Evolutionary conservation across 2,888 invertebrate species (phyloP).

Genomic region (Fragum fragum): DNA sequence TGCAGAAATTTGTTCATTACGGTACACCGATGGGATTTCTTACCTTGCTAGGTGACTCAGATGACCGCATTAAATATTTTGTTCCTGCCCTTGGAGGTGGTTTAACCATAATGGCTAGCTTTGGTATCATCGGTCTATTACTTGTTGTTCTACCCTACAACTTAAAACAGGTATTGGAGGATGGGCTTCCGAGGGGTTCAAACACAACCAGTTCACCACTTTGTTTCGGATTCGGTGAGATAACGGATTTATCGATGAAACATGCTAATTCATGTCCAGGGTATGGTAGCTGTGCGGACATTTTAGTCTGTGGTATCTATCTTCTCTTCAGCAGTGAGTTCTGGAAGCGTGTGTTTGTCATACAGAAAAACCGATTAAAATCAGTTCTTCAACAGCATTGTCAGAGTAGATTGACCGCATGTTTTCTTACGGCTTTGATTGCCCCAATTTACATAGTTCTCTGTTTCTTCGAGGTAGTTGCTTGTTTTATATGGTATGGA

Average conservation of each 20-base stretch:
- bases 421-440: background rate
- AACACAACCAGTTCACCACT: constrained; percentile 28
- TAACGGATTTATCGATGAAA: constrained; percentile 35
- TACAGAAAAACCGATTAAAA: constrained; percentile 27
- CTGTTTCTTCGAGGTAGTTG: constrained; percentile 38
- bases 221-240: constrained; percentile 32
- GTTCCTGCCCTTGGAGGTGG: constrained; percentile 48
- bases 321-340: constrained; percentile 44
- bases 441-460: constrained; percentile 31
- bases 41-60: constrained; percentile 30
- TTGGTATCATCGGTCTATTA: constrained; percentile 31
- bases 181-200: constrained; percentile 31
- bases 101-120: constrained; percentile 19
- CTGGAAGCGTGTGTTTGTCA: constrained; percentile 39
- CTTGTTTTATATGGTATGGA: constrained; percentile 37
- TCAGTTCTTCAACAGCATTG: background rate
- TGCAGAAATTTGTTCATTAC: constrained; percentile 25
- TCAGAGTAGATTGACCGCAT: background rate
- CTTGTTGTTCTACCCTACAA: constrained; percentile 46
- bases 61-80: constrained; percentile 25
- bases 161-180: constrained; percentile 38
- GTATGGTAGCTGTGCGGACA: constrained; percentile 32
- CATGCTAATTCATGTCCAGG: constrained; percentile 25
- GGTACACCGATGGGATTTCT: constrained; percentile 51
- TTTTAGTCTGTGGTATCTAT: constrained; percentile 47